Base-by-base conservation (phyloP, 2,113 vertebrate species). In the Lampris megalopsis region DNA sequence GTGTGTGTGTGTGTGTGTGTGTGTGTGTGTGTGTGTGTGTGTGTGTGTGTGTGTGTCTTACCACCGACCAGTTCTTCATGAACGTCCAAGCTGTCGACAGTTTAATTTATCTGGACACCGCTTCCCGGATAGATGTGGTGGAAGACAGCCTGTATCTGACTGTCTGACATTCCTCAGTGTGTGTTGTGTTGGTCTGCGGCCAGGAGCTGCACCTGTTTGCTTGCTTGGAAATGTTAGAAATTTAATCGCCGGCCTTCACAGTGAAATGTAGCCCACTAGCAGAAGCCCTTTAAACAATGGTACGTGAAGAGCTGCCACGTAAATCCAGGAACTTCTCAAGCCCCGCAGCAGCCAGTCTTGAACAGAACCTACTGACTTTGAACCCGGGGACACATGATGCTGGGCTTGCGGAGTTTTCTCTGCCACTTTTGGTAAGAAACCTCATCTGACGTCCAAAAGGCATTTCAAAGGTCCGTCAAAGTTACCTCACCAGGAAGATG, bases 181-280 rank as follows among this genome's bases (percentile, higher is more conserved):
- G 70, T 60, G 83, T 11, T 41, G 43, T 70, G 38, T 45, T 68
- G 62, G 62, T 77, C 69, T 10, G 0, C 45, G 7, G 54, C 78
- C 77, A 86, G 53, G 3, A 59, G 47, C 57, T 62, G 4, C 87
- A 89, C 84, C 89, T 88, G 85, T 85, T 85, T 80, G 69, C 54
- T n/a, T 40, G 64, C 24, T 38, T 66, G 38, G 69, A 81, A 79
- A 80, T 78, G 66, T 73, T 54, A 71, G 66, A 78, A 63, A 49
- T 2, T 4, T 49, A 63, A 43, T 54, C 62, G 48, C 3, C 4
- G 53, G 45, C 71, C 43, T 47, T 86, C 79, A 82, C 53, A 78
- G 67, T 82, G 63, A 80, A 82, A 83, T 73, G 69, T 75, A 38
- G 61, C 79, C 80, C 7, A 0, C 41, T 4, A 9, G 59, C 54